Evolutionary conservation across 2,113 vertebrate species (phyloP).

Genomic region (Mustelus asterias): DNA sequence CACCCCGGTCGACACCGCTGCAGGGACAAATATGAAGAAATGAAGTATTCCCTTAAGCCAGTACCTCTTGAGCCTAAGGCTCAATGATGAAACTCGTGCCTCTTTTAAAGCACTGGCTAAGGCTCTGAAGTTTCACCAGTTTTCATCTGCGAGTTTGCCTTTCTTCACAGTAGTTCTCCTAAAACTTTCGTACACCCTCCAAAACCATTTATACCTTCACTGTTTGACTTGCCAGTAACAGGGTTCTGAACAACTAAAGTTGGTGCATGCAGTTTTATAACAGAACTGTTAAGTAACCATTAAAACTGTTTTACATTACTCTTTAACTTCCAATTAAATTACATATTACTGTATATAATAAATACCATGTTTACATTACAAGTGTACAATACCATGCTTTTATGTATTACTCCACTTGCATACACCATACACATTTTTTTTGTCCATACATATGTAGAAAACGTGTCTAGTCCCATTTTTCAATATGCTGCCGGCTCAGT

Average conservation of each 20-base stretch:
- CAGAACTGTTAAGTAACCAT: conserved; percentile 35
- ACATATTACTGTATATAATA: conserved; percentile 48
- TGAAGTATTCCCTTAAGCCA: conserved; percentile 98
- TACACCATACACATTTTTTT: conserved; percentile 65
- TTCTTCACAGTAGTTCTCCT: conserved; percentile 71
- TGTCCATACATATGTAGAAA: conserved; percentile 82
- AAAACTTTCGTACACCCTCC: conserved; percentile 42
- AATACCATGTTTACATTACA: conserved; percentile 64
- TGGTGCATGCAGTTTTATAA: conserved; percentile 38
- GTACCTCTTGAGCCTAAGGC: conserved; percentile 90
- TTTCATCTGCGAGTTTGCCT: conserved; percentile 75
- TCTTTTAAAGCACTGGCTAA: conserved; percentile 77
- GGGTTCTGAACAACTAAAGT: conserved; percentile 31
- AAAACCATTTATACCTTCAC: conserved; percentile 36
- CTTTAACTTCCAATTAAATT: conserved; percentile 33
- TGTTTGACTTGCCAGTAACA: conserved; percentile 38
- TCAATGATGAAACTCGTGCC: conserved; percentile 67
- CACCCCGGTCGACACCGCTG: conserved; percentile 99
- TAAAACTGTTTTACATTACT: conserved; percentile 35
- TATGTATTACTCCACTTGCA: conserved; percentile 38
- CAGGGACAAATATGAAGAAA: conserved; percentile 99
- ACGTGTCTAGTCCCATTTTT: conserved; percentile 94
- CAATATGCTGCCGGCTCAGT: conserved; percentile 97
- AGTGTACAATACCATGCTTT: conserved; percentile 38
- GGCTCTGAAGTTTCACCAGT: conserved; percentile 42